A percentile compares a stretch with the other conserved stretches of the same genome.
These are phyloP conservation scores for Aphaenogaster rudis DNA, from an alignment of 1,140 invertebrate genomes.

Conservation along the genomic window DNA sequence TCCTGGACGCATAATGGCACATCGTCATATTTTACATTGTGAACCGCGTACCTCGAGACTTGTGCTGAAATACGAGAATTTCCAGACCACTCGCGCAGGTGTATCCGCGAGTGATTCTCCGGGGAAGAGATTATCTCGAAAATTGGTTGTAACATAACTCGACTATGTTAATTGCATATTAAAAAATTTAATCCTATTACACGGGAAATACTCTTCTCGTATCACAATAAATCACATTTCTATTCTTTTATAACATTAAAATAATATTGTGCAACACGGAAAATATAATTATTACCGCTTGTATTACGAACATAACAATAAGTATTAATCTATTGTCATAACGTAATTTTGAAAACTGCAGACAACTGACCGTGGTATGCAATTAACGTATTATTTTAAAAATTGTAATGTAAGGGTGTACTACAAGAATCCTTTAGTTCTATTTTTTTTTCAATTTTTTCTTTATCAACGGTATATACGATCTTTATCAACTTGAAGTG, in stretches of 20 bases:
- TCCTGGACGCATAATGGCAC: constrained; percentile 44
- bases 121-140: constrained; percentile 59
- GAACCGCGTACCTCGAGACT: constrained; percentile 45
- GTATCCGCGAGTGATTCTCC: constrained; percentile 54
- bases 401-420: background rate
- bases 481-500: constrained; percentile 7
- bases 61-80: constrained; percentile 54
- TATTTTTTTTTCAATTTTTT: background rate
- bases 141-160: constrained; percentile 63
- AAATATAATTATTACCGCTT: constrained; percentile 5
- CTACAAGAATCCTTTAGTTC: background rate
- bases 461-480: background rate
- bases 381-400: background rate
- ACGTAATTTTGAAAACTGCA: background rate
- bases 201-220: background rate
- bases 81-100: constrained; percentile 45
- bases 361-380: background rate
- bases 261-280: background rate
- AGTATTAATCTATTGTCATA: background rate
- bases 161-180: constrained; percentile 52
- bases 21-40: constrained; percentile 48
- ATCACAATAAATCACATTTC: constrained; percentile 17
- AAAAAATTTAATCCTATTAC: constrained; percentile 47
- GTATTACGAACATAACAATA: background rate
- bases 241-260: background rate